phyloP scores from a whole-genome alignment of 2,888 invertebrate species.

The Pterostichus niger region DNA sequence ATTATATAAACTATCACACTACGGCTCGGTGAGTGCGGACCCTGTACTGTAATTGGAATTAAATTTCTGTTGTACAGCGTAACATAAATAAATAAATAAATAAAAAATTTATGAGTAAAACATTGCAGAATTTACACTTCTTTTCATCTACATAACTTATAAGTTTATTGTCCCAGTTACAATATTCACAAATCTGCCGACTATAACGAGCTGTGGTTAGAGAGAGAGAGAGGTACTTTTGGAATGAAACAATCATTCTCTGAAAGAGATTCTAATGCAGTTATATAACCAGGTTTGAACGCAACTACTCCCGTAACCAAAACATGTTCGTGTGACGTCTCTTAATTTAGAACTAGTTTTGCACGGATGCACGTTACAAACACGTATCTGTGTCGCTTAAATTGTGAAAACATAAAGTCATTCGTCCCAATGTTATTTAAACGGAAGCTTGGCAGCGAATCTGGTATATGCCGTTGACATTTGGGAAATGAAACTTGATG shows the following conservation, averaged over 20 bases:
- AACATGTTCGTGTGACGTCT: constrained; percentile 16
- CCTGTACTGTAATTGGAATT: no score
- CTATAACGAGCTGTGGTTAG: background rate
- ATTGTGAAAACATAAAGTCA: constrained; percentile 61
- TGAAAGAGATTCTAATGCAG: background rate
- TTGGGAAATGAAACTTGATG: constrained; percentile 63
- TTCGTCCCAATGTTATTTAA: constrained; percentile 57
- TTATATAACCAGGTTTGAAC: background rate
- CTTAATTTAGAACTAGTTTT: constrained; percentile 57
- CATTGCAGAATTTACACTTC: background rate
- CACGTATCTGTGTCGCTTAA: constrained; percentile 53
- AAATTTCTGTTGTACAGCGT: no score
- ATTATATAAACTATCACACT: no score
- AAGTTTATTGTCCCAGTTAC: no score
- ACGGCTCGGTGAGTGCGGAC: no score
- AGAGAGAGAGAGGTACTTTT: no score
- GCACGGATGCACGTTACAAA: constrained; percentile 54
- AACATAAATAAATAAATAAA: no score
- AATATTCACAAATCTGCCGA: no score
- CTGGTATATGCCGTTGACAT: constrained; percentile 56
- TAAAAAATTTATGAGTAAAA: no score
- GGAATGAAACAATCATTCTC: no score
- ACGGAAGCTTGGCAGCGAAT: constrained; percentile 54
- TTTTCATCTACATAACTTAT: background rate
- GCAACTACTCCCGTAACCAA: constrained; percentile 19